Evolutionary conservation across 1,140 invertebrate genomes (phyloP).

Genomic region (Agrypnia vestita): DNA sequence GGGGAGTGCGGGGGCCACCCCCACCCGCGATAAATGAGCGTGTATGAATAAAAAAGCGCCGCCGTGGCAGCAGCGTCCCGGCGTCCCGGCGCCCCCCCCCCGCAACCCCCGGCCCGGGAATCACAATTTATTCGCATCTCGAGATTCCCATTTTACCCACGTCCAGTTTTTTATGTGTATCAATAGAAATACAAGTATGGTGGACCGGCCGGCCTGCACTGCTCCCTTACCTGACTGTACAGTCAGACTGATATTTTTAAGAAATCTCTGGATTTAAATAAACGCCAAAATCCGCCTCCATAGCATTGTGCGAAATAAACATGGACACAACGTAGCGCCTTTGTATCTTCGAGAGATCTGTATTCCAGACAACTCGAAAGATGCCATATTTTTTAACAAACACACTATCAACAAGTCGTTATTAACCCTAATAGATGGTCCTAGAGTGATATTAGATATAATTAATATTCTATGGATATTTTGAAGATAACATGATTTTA

Average conservation of each 20-base stretch:
- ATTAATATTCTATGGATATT: no score
- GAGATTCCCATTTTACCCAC: constrained; percentile 62
- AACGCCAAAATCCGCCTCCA: no score
- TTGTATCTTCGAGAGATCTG: no score
- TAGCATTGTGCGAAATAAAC: no score
- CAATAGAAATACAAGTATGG: constrained; percentile 56
- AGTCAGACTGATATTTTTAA: constrained; percentile 14
- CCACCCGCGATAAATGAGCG: neutral
- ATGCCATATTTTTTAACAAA: no score
- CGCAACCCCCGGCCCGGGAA: constrained; percentile 49
- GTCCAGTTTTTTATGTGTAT: constrained; percentile 61
- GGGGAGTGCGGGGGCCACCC: neutral
- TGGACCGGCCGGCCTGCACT: constrained; percentile 32
- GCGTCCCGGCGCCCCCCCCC: constrained; percentile 35
- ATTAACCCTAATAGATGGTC: no score
- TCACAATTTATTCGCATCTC: constrained; percentile 62
- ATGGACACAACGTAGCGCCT: no score
- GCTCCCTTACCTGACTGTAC: constrained; percentile 48
- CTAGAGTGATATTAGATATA: no score
- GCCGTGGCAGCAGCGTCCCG: constrained; percentile 19
- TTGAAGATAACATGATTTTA: no score
- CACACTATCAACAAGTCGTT: no score
- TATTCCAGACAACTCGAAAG: no score
- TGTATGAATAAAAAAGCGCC: constrained; percentile 54
- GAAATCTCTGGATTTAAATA: neutral